Evolutionary conservation across 2,797 vertebrate species (phyloP).

Genomic region (Clarias platycephalus): DNA sequence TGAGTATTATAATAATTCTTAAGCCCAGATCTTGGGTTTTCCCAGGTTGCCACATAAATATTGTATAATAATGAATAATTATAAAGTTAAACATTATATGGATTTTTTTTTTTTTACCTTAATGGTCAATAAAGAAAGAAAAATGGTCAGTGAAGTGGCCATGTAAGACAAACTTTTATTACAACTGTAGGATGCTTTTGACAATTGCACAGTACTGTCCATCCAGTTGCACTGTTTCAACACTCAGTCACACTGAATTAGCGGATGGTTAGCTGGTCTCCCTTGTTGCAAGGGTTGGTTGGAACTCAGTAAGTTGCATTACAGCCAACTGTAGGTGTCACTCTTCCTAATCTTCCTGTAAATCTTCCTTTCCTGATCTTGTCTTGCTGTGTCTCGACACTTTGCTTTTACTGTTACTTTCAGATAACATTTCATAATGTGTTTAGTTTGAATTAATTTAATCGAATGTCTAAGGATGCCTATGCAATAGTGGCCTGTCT

Average conservation of each 20-base stretch:
- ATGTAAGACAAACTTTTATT: background rate
- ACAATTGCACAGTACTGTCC: background rate
- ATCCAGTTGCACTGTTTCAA: background rate
- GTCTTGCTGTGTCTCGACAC: no score
- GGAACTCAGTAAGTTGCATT: no score
- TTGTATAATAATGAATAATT: background rate
- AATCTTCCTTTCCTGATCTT: no score
- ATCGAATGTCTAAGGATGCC: conserved; percentile 35
- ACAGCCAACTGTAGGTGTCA: no score
- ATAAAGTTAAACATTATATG: background rate
- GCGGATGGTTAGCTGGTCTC: no score
- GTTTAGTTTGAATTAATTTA: background rate
- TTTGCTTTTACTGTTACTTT: background rate
- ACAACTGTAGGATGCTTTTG: no score
- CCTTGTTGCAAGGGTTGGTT: no score
- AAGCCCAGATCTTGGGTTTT: background rate
- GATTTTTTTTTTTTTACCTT: background rate
- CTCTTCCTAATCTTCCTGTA: no score
- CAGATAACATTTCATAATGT: background rate
- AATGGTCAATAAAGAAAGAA: background rate
- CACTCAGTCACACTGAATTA: background rate
- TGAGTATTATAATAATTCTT: background rate
- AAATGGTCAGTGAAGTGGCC: background rate
- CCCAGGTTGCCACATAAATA: background rate
- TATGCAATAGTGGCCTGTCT: conserved; percentile 43